Conservation (phyloP, 1,140 invertebrate species). For the Samia ricini region DNA sequence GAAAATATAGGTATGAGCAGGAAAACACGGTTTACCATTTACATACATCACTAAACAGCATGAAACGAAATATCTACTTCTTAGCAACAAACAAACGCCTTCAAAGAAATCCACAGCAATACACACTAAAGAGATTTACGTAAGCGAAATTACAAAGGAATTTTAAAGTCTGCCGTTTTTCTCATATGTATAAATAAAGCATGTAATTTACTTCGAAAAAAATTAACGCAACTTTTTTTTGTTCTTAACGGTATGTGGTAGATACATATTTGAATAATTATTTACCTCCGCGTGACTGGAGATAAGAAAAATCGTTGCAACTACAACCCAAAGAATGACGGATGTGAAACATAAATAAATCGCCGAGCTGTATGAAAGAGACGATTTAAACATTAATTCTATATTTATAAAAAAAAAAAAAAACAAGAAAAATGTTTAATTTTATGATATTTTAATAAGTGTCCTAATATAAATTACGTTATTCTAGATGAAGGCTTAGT, state of each 20-base stretch:
- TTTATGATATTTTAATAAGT: too few species aligned
- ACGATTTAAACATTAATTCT: too few species aligned
- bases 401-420: too few species aligned
- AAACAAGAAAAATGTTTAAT: too few species aligned
- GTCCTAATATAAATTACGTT: too few species aligned
- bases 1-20: background rate
- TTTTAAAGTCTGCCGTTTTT: constrained; percentile 16
- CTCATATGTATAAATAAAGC: constrained; percentile 9
- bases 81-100: constrained; percentile 20
- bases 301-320: constrained; percentile 69
- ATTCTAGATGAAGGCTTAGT: too few species aligned
- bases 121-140: constrained; percentile 19
- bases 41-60: background rate
- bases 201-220: constrained; percentile 1
- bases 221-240: background rate
- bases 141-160: constrained; percentile 14
- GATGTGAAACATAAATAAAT: constrained; percentile 67
- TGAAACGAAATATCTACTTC: background rate
- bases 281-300: constrained; percentile 75
- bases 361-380: constrained; percentile 57
- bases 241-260: background rate
- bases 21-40: background rate
- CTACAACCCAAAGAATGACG: constrained; percentile 68
- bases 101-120: constrained; percentile 23
- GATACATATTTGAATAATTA: too few species aligned